Evolutionary conservation across 2,113 vertebrate genomes (phyloP).

Genomic region (Zapus hudsonius): DNA sequence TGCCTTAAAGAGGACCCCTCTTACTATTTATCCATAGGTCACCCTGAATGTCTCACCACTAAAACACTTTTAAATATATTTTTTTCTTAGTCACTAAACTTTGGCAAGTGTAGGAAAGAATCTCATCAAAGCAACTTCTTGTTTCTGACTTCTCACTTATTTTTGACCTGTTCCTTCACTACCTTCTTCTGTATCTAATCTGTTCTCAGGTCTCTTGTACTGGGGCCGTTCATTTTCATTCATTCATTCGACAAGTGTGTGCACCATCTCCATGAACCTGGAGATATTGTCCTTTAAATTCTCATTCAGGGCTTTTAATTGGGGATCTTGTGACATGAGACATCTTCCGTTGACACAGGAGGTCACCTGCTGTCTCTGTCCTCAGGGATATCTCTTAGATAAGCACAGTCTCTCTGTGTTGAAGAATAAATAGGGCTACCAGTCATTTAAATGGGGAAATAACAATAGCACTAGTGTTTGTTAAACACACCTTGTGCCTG

Average conservation of each 20-base stretch:
- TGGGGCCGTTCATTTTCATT: not conserved
- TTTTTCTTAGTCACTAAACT: slow-evolving; percentile 7
- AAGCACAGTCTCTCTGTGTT: not conserved
- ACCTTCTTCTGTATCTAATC: not conserved
- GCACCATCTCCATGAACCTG: not conserved
- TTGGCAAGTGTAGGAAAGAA: not conserved
- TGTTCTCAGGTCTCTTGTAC: not conserved
- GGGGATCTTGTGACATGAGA: not conserved
- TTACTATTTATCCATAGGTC: slow-evolving; percentile 43
- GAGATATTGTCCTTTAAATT: not conserved
- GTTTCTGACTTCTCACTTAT: slow-evolving; percentile 32
- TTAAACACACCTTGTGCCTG: not conserved
- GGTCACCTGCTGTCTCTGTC: not conserved
- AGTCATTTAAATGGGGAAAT: not conserved
- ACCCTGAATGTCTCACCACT: slow-evolving; percentile 12
- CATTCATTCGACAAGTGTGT: not conserved
- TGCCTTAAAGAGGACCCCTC: not conserved
- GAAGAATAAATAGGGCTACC: not conserved
- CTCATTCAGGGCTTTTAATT: not conserved
- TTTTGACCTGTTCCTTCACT: not conserved
- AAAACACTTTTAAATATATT: not conserved
- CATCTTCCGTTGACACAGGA: not conserved
- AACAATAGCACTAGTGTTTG: not conserved
- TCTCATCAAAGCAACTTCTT: not conserved
- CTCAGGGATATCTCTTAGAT: not conserved